phyloP scores from a whole-genome alignment of 2,888 invertebrate species.

The Hipparchia semele region DNA sequence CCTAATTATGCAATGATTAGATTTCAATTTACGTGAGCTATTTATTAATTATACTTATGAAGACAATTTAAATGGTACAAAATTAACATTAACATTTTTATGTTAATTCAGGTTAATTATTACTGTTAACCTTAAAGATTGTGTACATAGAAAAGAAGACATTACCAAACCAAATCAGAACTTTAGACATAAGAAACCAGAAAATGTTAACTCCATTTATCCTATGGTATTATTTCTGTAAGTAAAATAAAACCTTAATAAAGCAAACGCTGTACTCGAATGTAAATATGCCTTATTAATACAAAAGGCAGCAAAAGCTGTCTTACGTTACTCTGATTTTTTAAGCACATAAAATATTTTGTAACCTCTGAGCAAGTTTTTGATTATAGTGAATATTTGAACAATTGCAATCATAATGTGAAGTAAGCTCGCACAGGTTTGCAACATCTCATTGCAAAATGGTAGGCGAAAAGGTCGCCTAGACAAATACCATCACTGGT shows the following conservation, averaged over 20 bases:
- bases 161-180: too few species aligned
- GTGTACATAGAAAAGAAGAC: too few species aligned
- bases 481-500: conserved; percentile 18
- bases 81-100: neutral
- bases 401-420: conserved; percentile 6
- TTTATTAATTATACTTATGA: conserved; percentile 1
- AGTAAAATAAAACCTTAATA: neutral
- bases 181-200: neutral
- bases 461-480: conserved; percentile 18
- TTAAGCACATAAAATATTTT: too few species aligned
- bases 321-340: neutral
- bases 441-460: conserved; percentile 14
- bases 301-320: neutral
- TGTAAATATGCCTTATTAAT: neutral
- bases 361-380: neutral
- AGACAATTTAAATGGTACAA: neutral
- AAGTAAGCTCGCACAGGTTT: conserved; percentile 12
- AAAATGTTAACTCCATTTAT: neutral
- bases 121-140: too few species aligned
- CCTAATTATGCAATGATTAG: conserved; percentile 22
- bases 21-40: conserved; percentile 12
- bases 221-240: neutral
- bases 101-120: neutral
- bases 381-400: neutral
- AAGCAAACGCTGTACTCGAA: neutral